Base-by-base conservation (phyloP, 2,888 invertebrate species). In the Tetanocera ferruginea region DNA sequence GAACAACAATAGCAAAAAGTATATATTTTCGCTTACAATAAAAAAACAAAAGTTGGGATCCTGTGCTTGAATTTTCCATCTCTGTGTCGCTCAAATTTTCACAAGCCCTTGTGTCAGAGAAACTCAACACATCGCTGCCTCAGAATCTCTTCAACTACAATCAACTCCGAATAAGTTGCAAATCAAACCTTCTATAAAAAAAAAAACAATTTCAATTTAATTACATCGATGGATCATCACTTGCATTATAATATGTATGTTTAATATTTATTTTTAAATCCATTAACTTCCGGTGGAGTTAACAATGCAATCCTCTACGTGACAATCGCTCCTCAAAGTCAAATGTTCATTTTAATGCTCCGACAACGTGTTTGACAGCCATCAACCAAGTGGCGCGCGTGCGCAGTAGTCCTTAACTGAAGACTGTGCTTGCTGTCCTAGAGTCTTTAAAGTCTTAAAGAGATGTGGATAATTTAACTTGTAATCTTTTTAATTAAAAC, bases 311-410 rank as follows among this genome's bases (percentile, higher is more conserved):
- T 52, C 66, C 57, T 19, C 85, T 86, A 86, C 87, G 87, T 86
- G 86, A 86, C 85, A 84, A 83, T 81, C 81, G 71, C 81, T 69
- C 72, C 76, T 62, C 60, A 57, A 66, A 78, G 57, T 52, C 76
- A 51, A 66, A 72, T 70, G 76, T 67, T 31, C 78, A 34, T 76
- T 62, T 64, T 62, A 67, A 57, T 60, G 73, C 60, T 52, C 28
- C 78, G 79, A 85, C 85, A 85, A 83, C 81, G 83, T 84, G 84
- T 85, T 84, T 87, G 83, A 84, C 86, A 84, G 84, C 82, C 80
- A 82, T 82, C 82, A 84, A n/a, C n/a, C n/a, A 84, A 81, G 81
- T 83, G 82, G 81, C 82, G 84, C 83, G 81, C 83, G 83, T 82
- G 82, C 73, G 78, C 76, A 75, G 77, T 70, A 80, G 79, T 76